Conservation (phyloP, 2,797 vertebrate species). For the Perodicticus potto region DNA sequence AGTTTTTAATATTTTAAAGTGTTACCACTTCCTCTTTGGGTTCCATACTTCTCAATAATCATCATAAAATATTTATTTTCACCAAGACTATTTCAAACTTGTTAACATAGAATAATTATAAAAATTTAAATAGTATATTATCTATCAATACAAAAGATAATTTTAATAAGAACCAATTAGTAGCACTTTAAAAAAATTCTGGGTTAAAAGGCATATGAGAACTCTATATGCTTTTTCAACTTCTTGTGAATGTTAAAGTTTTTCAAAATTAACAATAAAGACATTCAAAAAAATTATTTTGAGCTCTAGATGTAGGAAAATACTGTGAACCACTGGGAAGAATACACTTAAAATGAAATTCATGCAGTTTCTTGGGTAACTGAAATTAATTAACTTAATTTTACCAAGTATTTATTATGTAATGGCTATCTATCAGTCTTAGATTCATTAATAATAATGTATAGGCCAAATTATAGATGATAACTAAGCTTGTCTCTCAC, state of each 20-base stretch:
- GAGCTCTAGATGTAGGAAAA: not conserved
- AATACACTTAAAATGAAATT: not conserved
- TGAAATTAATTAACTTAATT: not conserved
- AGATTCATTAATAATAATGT: not conserved
- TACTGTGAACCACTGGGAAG: not conserved
- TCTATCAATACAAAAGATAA: not conserved
- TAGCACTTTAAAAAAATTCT: not conserved
- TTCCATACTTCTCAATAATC: not conserved
- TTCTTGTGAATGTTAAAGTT: not conserved
- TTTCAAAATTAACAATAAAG: not conserved
- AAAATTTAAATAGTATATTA: not conserved
- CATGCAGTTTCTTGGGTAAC: not conserved
- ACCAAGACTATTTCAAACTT: not conserved
- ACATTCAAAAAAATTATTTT: not conserved
- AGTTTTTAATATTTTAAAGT: not conserved
- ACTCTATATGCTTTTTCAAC: not conserved
- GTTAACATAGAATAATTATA: not conserved
- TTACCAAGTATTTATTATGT: not conserved
- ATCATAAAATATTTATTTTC: conserved; percentile 15
- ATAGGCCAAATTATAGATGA: not conserved
- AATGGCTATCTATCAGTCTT: not conserved
- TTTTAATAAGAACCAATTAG: not conserved
- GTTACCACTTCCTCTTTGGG: not conserved
- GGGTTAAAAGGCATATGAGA: not conserved
- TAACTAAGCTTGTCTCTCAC: not conserved